phyloP scores from a whole-genome alignment of 2,888 invertebrate species.

The Chrysolina oricalcia region DNA sequence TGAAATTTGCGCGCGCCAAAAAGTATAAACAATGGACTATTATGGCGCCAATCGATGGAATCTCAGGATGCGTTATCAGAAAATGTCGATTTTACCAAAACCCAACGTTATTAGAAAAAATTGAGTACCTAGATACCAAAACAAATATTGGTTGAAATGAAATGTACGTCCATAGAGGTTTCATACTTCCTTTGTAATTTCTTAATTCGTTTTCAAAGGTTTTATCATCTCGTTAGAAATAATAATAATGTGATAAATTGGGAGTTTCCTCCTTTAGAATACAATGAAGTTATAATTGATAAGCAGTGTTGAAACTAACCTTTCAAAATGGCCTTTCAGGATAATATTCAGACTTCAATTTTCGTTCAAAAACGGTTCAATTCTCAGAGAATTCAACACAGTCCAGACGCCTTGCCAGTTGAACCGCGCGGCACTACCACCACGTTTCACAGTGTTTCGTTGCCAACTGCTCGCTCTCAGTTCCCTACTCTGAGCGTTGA shows the following conservation, averaged over 20 bases:
- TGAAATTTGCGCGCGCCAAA: conserved; percentile 55
- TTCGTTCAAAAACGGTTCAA: not conserved
- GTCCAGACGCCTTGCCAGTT: conserved; percentile 30
- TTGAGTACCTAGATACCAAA: conserved; percentile 2
- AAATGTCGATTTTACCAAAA: conserved; percentile 5
- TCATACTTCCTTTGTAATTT: too few species aligned
- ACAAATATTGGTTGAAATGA: not conserved
- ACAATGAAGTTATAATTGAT: too few species aligned
- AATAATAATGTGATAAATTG: too few species aligned
- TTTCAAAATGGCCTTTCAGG: not conserved
- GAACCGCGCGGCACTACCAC: conserved; percentile 55
- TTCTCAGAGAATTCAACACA: conserved; percentile 18
- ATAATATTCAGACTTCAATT: not conserved
- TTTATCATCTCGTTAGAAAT: too few species aligned
- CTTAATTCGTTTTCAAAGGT: too few species aligned
- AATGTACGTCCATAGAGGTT: not conserved
- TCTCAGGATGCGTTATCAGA: not conserved
- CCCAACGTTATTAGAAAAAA: not conserved
- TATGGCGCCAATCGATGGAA: conserved; percentile 61
- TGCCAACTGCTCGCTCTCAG: conserved; percentile 69
- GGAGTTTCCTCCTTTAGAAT: too few species aligned
- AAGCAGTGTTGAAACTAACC: not conserved
- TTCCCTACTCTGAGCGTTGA: conserved; percentile 63
- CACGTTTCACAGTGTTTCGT: conserved; percentile 68
- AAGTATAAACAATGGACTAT: conserved; percentile 44